Evolutionary conservation across 2,888 invertebrate species (phyloP).

Genomic region (Epicampocera succincta): DNA sequence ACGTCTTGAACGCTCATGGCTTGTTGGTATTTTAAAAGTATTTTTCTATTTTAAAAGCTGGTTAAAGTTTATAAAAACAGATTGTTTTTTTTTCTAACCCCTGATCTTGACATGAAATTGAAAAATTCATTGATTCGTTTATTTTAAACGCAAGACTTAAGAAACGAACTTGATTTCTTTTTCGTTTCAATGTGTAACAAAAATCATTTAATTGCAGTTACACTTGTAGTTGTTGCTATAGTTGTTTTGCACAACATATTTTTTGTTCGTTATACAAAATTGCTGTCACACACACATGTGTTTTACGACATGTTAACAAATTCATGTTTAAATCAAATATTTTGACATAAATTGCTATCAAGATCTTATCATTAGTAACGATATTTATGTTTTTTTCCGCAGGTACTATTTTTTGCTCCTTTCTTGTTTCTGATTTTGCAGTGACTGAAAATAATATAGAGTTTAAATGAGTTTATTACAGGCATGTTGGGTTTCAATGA

Average conservation of each 20-base stretch:
- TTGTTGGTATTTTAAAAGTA: no score
- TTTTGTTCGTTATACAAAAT: conserved; percentile 43
- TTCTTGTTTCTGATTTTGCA: conserved; percentile 57
- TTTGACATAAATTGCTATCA: conserved; percentile 69
- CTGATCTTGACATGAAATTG: no score
- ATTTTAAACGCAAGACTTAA: no score
- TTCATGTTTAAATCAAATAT: conserved; percentile 70
- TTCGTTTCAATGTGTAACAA: neutral
- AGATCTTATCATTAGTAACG: conserved; percentile 68
- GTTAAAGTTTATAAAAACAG: no score
- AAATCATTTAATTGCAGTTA: conserved; percentile 35
- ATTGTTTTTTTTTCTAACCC: no score
- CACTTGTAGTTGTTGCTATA: conserved; percentile 17
- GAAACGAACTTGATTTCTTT: neutral
- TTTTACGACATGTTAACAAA: conserved; percentile 69
- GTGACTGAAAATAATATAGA: conserved; percentile 60
- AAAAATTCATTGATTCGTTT: no score
- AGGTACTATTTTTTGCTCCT: conserved; percentile 15
- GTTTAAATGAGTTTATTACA: conserved; percentile 54
- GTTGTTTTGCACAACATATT: conserved; percentile 12
- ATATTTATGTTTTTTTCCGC: conserved; percentile 65
- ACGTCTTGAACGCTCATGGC: no score
- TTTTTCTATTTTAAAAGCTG: no score
- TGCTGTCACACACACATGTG: conserved; percentile 66
- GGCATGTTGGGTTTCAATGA: conserved; percentile 6